These are phyloP conservation scores for Cyprinodon variegatus DNA, from an alignment of 2,113 vertebrate species.

Conservation along the genomic window DNA sequence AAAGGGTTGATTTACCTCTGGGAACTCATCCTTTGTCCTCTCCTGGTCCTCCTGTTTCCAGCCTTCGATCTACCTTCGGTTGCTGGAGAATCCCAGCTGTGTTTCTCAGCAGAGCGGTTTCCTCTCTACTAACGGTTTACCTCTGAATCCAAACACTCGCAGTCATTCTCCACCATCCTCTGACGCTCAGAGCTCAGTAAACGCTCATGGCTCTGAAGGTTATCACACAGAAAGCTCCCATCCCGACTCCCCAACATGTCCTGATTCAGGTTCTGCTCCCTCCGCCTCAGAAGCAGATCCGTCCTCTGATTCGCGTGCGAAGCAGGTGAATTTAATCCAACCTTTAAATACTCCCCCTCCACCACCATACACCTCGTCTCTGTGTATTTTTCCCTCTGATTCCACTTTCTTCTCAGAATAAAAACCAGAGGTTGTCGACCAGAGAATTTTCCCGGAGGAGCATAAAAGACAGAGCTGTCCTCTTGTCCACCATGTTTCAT, in stretches of 20 bases:
- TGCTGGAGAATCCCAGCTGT: constrained; percentile 59
- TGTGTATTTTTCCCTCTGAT: background rate
- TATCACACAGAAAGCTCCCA: constrained; percentile 64
- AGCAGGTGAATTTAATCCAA: constrained; percentile 82
- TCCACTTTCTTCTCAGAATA: constrained; percentile 79
- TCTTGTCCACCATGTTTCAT: constrained; percentile 88
- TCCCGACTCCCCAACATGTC: background rate
- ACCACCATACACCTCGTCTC: background rate
- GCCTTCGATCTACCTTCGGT: constrained; percentile 71
- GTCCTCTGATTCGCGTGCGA: constrained; percentile 81
- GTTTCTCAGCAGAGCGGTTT: constrained; percentile 26
- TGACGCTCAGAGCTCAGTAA: background rate
- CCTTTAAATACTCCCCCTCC: background rate
- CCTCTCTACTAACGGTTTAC: constrained; percentile 16
- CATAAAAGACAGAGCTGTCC: constrained; percentile 90
- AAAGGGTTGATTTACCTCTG: background rate
- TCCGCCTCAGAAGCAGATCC: constrained; percentile 67
- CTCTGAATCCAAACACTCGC: background rate
- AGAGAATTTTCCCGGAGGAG: constrained; percentile 89
- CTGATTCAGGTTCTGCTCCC: constrained; percentile 34
- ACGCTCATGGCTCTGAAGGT: constrained; percentile 35
- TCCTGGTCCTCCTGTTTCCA: constrained; percentile 34
- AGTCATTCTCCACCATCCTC: constrained; percentile 52
- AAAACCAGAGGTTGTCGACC: constrained; percentile 80
- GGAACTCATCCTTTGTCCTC: background rate